These are phyloP conservation scores for Minunthozetes semirufus DNA, from an alignment of 2,888 invertebrate species.

Conservation along the genomic window DNA sequence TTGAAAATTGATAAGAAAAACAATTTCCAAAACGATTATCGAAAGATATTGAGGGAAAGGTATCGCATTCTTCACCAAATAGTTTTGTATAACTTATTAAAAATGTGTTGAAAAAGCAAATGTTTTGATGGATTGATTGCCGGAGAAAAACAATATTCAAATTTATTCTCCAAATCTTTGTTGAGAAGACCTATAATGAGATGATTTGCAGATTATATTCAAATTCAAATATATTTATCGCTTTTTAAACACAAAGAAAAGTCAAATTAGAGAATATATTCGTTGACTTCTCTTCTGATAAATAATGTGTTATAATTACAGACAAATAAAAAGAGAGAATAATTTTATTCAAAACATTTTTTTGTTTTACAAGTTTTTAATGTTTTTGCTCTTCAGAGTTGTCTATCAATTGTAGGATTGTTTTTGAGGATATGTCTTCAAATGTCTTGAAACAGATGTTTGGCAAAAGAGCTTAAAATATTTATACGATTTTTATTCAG, in stretches of 20 bases:
- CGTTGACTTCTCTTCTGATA: not conserved
- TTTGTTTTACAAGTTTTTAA: not conserved
- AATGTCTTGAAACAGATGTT: slow-evolving; percentile 14
- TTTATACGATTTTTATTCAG: not conserved
- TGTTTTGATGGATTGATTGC: too few species aligned
- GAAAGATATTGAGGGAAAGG: too few species aligned
- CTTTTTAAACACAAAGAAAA: not conserved
- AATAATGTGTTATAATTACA: slow-evolving; percentile 16
- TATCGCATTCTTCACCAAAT: too few species aligned
- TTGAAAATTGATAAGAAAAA: too few species aligned
- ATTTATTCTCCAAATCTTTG: not conserved
- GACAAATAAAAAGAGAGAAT: not conserved
- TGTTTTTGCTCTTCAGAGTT: not conserved
- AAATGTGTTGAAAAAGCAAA: too few species aligned
- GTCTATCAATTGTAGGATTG: not conserved
- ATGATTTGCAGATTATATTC: not conserved
- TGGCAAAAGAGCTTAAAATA: not conserved
- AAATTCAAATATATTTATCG: not conserved
- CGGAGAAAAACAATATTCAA: too few species aligned
- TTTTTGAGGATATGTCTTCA: not conserved
- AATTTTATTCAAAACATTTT: not conserved
- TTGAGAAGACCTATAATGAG: not conserved
- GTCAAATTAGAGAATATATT: not conserved
- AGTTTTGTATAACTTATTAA: too few species aligned
- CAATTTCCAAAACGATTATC: too few species aligned